Percentiles rank a stretch among this genome's conserved stretches.
These are phyloP conservation scores for Nomada fabriciana DNA, from an alignment of 2,888 invertebrate species.

Conservation along the genomic window DNA sequence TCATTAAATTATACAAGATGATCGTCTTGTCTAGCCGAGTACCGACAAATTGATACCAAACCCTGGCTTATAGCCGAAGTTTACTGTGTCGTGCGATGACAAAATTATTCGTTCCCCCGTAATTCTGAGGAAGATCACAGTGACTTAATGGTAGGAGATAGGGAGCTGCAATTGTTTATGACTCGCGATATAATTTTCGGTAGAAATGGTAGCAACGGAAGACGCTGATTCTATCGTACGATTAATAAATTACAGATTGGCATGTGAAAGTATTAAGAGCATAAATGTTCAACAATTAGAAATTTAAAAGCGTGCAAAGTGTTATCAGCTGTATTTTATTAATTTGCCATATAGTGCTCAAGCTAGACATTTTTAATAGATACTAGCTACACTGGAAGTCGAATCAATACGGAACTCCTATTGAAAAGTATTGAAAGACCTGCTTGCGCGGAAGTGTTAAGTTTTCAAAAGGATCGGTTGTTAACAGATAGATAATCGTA, in stretches of 20 bases:
- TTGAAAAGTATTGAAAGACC: not conserved
- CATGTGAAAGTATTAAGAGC: too few relatives aligned
- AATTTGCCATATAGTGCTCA: too few relatives aligned
- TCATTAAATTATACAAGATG: constrained; percentile 69
- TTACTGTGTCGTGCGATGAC: not conserved
- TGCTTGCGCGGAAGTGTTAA: not conserved
- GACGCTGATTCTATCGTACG: too few relatives aligned
- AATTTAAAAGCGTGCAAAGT: too few relatives aligned
- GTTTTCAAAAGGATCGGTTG: not conserved
- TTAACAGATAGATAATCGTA: not conserved
- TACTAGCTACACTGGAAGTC: too few relatives aligned
- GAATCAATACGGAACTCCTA: not conserved
- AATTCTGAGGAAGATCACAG: not conserved
- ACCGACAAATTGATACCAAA: constrained; percentile 43
- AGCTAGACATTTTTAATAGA: too few relatives aligned
- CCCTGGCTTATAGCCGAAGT: not conserved
- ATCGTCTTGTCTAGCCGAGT: constrained; percentile 43
- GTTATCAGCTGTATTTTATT: too few relatives aligned
- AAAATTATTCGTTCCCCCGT: not conserved
- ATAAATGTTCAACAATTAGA: too few relatives aligned
- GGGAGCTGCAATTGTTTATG: not conserved
- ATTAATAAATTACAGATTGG: too few relatives aligned
- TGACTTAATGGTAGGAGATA: not conserved
- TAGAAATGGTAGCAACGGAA: too few relatives aligned
- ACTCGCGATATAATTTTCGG: too few relatives aligned